A percentile compares a stretch with the other conserved stretches of the same genome.
Conservation (phyloP, 2,888 invertebrate genomes). For the Nomada fucata region DNA sequence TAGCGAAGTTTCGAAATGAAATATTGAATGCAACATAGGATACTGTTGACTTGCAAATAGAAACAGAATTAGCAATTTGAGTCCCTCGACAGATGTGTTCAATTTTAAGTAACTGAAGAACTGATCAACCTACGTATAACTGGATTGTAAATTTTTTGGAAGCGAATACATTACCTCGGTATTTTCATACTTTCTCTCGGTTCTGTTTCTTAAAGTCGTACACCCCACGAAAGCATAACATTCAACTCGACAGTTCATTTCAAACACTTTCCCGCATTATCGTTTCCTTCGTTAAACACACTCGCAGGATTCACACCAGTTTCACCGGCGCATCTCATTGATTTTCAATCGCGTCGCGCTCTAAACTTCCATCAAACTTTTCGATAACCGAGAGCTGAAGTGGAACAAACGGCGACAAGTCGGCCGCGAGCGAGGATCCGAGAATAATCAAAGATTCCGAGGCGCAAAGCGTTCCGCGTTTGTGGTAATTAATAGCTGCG, state of each 20-base stretch:
- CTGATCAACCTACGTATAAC: no score
- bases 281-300: background rate
- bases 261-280: slow-evolving; percentile 7
- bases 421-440: slow-evolving; percentile 14
- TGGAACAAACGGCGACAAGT: slow-evolving; percentile 30
- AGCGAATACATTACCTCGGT: no score
- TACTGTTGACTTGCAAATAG: no score
- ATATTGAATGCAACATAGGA: no score
- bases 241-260: background rate
- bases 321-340: slow-evolving; percentile 38
- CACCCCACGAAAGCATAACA: background rate
- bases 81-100: no score
- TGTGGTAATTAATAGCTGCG: background rate
- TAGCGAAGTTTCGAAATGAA: no score
- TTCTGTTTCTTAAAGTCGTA: no score
- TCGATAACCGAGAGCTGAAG: slow-evolving; percentile 12
- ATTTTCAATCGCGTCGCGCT: slow-evolving; percentile 37
- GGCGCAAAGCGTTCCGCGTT: slow-evolving; percentile 5
- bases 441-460: slow-evolving; percentile 24
- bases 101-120: no score
- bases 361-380: slow-evolving; percentile 32
- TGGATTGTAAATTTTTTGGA: no score
- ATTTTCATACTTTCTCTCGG: no score
- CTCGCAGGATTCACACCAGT: slow-evolving; percentile 3
- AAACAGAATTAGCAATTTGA: no score